These are phyloP conservation scores for Diorhabda sublineata DNA, from an alignment of 1,140 invertebrate genomes.

Conservation along the genomic window DNA sequence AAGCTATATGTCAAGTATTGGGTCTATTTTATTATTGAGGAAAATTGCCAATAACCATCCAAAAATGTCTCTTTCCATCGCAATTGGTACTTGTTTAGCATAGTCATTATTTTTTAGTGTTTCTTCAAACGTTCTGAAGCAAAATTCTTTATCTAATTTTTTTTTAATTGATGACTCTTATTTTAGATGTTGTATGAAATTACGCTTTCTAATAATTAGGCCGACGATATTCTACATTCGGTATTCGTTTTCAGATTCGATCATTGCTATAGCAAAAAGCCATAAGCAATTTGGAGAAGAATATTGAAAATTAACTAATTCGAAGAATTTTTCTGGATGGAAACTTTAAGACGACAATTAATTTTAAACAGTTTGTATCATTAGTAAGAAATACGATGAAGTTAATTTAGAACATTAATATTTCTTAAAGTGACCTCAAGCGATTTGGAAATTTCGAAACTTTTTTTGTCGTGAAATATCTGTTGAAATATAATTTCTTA, in stretches of 20 bases:
- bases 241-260: conserved; percentile 10
- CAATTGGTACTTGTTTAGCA: conserved; percentile 7
- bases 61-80: conserved; percentile 38
- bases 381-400: neutral
- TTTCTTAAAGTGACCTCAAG: neutral
- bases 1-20: conserved; percentile 31
- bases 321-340: neutral
- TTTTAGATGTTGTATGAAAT: too few species aligned
- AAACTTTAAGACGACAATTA: neutral
- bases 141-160: too few species aligned
- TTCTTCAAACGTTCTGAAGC: too few species aligned
- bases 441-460: neutral
- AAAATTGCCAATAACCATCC: conserved; percentile 31
- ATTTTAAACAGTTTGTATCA: neutral
- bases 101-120: too few species aligned
- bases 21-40: conserved; percentile 34
- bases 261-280: conserved; percentile 3
- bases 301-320: conserved; percentile 1
- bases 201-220: too few species aligned
- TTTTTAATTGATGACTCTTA: too few species aligned
- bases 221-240: neutral
- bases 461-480: neutral
- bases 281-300: conserved; percentile 12
- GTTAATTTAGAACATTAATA: neutral
- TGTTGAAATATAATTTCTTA: too few species aligned